Evolutionary conservation across 2,113 vertebrate genomes (phyloP), one percentile per base, ranked within the genome.

Genomic region (Colaptes auratus): DNA sequence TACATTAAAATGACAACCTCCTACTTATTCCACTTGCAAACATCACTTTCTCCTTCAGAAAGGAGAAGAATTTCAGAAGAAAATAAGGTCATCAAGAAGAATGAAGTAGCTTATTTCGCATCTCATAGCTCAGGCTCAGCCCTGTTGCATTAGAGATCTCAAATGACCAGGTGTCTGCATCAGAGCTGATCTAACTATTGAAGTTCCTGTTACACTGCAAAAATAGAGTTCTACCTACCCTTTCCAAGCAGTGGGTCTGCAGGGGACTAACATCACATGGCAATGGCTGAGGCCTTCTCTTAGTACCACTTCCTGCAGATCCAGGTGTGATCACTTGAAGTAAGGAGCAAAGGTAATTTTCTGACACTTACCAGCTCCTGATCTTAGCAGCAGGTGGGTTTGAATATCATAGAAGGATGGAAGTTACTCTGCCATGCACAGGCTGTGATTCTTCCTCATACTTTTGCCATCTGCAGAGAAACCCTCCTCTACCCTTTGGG

Each of bases 291-390:
- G 76, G 82, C 53, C n/a, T 53, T 31, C 56, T 77, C 11, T 83
- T 72, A 86, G 66, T 5, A 39, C 58, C 86, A 44, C 80, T 81
- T 14, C 39, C 58, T 92, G 76, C 77, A 90, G 77, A 27, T 36
- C 73, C 95, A 96, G 88, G 92, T 96, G 80, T 84, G 48, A 86
- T 64, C 87, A 83, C 56, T 71, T 86, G 20, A 75, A 48, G 64
- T 1, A 64, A 52, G 64, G 64, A 72, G 79, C 44, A 83, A 61
- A 93, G 65, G 72, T 69, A 64, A 92, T 93, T 93, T 81, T 85
- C 85, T 91, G 44, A 59, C 65, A 65, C 79, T 95, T 86, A 42
- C 7, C 90, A 90, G 65, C 61, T 73, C 82, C 80, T 53, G 63
- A 72, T 76, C 46, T 42, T 36, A 79, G 78, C 50, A 84, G 93